Base-by-base conservation (phyloP, 2,797 vertebrate genomes). In the Microctenopoma steveboyesi region DNA sequence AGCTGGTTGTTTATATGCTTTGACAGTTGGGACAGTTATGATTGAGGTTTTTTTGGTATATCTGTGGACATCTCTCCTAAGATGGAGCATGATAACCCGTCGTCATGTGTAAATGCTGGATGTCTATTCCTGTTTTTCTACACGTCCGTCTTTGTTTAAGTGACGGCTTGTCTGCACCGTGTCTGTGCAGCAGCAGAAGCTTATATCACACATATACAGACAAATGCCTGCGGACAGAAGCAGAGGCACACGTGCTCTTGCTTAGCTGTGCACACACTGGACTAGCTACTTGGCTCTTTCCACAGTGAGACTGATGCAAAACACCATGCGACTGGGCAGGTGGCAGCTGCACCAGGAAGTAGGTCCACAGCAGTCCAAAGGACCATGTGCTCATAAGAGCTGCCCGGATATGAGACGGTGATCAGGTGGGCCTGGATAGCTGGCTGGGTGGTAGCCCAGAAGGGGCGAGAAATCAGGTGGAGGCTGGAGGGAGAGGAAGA, bases 331-430 rank as follows among this genome's bases (percentile, higher is more conserved):
- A 72, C 74, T 69, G 78, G 83, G 83, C 88, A 91, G 89, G 86
- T 88, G 86, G 87, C 86, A 91, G 89, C 90, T 92, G 88, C 80
- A 83, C 49, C 82, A 82, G 88, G 86, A 89, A 89, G 85, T 79
- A 28, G 59, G 74, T 73, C 81, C 81, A 53, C 78, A 61, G 79
- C 82, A 81, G 82, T 79, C 79, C 79, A 81, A 77, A 83, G 64
- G 55, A 79, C 54, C 69, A 42, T 70, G 66, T 71, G 80, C 69
- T 76, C 37, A 35, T 62, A 72, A 59, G 72, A 74, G 78, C 77
- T 70, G 79, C 61, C 84, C 64, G 64, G 72, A 89, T 79, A 60
- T 22, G 45, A 25, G 25, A 59, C 68, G 82, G 55, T 70, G 66
- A 70, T 83, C 79, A 86, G 88, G 81, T 90, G 80, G 82, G 69